Evolutionary conservation across 53 echinoderm and acorn worm genomes (phyloP), one percentile per base, ranked within the genome.

Genomic region (Henricia sp.): DNA sequence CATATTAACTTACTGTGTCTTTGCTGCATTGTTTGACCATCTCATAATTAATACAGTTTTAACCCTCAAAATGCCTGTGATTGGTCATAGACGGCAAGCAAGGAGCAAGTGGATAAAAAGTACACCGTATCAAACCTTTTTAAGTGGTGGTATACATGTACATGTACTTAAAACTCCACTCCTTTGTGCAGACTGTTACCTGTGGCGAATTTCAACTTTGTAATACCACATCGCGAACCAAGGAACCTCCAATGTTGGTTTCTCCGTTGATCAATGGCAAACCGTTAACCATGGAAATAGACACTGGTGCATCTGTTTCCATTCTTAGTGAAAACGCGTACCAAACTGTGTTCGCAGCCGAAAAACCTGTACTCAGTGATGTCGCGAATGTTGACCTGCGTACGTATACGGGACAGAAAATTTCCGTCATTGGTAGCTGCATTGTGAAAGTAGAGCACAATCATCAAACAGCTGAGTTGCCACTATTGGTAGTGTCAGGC

Each of bases 401-500:
- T 6, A 65, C 82, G n/a, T 82, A 82, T 36, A 82, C 82, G 8
- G 66, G 60, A 4, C 39, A 82, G 82, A 29, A 42, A 34, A 59
- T 62, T 13, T 37, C 28, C 12, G 29, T 78, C 16, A 35, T 36
- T 26, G 78, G 62, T 11, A 44, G 6, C 8, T 48, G 65, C 29
- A 11, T 17, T 13, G 82, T 82, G 41, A 42, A 21, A 2, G 65
- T 59, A 3, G 26, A 27, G 19, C 40, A 44, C 12, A 46, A 74
- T 44, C 6, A 44, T 0, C 58, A 85, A 43, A 8, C 10, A 39
- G 59, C 60, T 35, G 14, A 74, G 4, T 36, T 63, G 0, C 25
- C 71, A 60, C 74, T 85, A 26, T 60, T 85, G 12, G 68, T 74
- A 19, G 85, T 85, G 44, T 26, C 60, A 2, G 85, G 85, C 28